Conservation (phyloP, 2,888 invertebrate genomes). For the Trachelus troglodyta region DNA sequence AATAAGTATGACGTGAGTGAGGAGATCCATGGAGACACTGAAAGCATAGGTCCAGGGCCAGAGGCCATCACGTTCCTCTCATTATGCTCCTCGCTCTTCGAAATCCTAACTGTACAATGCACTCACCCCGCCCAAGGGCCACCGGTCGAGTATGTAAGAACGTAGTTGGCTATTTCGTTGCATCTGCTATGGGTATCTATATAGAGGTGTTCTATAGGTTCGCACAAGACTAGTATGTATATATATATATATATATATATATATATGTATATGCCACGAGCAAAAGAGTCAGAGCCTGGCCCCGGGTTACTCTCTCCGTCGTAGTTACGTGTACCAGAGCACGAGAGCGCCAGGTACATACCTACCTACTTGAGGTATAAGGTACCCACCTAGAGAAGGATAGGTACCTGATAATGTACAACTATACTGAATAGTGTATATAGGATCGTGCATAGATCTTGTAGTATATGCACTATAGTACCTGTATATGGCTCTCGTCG, state of each 20-base stretch:
- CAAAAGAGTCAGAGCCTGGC: not conserved
- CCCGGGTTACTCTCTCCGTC: not conserved
- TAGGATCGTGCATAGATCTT: not conserved
- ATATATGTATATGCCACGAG: not conserved
- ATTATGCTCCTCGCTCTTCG: conserved; percentile 51
- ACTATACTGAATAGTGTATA: not conserved
- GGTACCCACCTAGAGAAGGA: not conserved
- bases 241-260: not conserved
- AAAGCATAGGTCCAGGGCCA: conserved; percentile 41
- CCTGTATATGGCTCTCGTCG: not conserved
- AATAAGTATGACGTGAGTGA: not conserved
- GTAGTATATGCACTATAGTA: not conserved
- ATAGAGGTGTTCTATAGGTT: not conserved
- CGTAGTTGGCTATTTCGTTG: conserved; percentile 28
- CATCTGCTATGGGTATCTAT: conserved; percentile 15
- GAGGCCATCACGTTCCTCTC: conserved; percentile 60
- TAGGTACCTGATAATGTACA: not conserved
- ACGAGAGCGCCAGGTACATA: not conserved
- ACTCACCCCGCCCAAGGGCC: conserved; percentile 57
- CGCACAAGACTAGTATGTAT: not conserved
- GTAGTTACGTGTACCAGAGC: not conserved
- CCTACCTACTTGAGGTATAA: not conserved
- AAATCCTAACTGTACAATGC: conserved; percentile 59
- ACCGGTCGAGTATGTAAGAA: conserved; percentile 19
- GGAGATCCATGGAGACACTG: not conserved